Conservation (phyloP, 2,113 vertebrate genomes). For the Ceuthmochares aereus region DNA sequence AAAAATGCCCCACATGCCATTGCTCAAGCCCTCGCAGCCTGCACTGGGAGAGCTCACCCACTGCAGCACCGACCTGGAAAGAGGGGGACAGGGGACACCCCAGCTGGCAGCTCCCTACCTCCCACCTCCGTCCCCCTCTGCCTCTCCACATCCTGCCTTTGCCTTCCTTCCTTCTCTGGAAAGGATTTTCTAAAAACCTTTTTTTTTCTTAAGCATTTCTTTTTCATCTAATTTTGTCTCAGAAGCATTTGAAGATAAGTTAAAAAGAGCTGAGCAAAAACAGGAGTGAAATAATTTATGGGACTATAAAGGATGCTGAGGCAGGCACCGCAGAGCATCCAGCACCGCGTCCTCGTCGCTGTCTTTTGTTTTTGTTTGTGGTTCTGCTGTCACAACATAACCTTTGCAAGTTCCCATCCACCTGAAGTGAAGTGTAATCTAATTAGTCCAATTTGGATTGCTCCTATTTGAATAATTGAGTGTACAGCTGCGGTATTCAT, state of each 20-base stretch:
- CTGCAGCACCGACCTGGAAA: not conserved
- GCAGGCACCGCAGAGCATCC: not conserved
- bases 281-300: not conserved
- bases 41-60: too few species aligned
- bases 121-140: rapidly evolving
- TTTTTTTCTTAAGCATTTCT: not conserved
- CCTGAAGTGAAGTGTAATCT: not conserved
- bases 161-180: not conserved
- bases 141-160: not conserved
- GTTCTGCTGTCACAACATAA: not conserved
- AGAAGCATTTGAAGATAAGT: not conserved
- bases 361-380: not conserved
- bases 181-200: not conserved
- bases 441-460: constrained; percentile 13
- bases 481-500: constrained; percentile 13
- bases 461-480: constrained; percentile 20
- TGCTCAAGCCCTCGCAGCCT: not conserved
- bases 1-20: not conserved
- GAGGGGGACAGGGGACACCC: not conserved
- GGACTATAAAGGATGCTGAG: not conserved
- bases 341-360: rapidly evolving
- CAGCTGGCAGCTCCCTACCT: not conserved
- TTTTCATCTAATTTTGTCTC: not conserved
- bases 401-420: not conserved
- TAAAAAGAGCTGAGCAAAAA: not conserved